phyloP scores from a whole-genome alignment of 2,888 invertebrate species.

The Caenorhabditis sp. region DNA sequence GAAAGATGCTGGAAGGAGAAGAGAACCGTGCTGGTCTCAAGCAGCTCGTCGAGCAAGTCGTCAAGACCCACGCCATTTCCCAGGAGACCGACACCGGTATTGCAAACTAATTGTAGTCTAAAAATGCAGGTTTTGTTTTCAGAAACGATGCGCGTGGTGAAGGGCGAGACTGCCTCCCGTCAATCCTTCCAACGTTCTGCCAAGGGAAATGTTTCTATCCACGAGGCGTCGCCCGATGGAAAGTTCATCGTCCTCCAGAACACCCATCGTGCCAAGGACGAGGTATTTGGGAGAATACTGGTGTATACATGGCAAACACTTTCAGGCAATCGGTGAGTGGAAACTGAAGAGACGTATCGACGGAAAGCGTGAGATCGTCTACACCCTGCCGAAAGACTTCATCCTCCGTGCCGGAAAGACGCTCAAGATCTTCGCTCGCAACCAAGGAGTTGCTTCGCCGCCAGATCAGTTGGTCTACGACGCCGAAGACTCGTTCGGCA shows the following conservation, averaged over 20 bases:
- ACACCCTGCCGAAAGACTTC: slow-evolving; percentile 77
- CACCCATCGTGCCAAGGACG: slow-evolving; percentile 80
- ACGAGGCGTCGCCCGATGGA: slow-evolving; percentile 81
- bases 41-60: slow-evolving; percentile 79
- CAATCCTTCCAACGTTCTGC: slow-evolving; percentile 82
- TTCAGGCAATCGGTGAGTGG: slow-evolving; percentile 78
- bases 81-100: slow-evolving; percentile 76
- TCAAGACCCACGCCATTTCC: slow-evolving; percentile 77
- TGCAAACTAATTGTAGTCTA: not conserved
- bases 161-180: slow-evolving; percentile 81
- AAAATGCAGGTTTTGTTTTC: slow-evolving; percentile 20
- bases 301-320: not conserved
- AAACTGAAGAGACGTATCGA: slow-evolving; percentile 80
- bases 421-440: slow-evolving; percentile 74
- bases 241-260: slow-evolving; percentile 81
- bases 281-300: slow-evolving; percentile 66
- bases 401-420: slow-evolving; percentile 76
- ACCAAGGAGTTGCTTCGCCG: slow-evolving; percentile 72
- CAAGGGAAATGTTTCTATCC: slow-evolving; percentile 81
- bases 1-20: slow-evolving; percentile 82
- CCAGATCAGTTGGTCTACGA: slow-evolving; percentile 76
- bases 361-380: slow-evolving; percentile 78
- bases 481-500: slow-evolving; percentile 75
- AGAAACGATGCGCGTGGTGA: slow-evolving; percentile 76
- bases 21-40: slow-evolving; percentile 80